phyloP scores from a whole-genome alignment of 2,888 invertebrate species.

The Anthrax anthrax region DNA sequence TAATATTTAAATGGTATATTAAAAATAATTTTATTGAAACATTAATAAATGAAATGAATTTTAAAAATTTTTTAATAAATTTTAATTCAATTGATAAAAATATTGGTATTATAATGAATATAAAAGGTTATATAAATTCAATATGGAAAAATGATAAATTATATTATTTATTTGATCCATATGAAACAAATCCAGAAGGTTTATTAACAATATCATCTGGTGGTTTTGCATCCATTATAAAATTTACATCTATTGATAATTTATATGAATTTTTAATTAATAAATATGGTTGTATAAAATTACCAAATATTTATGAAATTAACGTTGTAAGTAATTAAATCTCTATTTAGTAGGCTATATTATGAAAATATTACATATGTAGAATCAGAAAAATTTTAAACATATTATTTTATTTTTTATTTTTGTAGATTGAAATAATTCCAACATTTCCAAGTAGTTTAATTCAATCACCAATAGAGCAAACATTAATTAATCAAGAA shows the following conservation, averaged over 20 bases:
- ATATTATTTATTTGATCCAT: constrained; percentile 36
- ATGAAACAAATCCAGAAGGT: constrained; percentile 34
- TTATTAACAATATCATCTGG: constrained; percentile 17
- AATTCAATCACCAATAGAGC: not conserved
- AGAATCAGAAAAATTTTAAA: too few relatives aligned
- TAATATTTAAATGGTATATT: constrained; percentile 11
- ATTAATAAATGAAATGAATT: constrained; percentile 2
- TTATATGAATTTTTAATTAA: constrained; percentile 22
- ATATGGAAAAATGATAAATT: constrained; percentile 31
- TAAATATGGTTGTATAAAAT: constrained; percentile 19
- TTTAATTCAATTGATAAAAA: constrained; percentile 9
- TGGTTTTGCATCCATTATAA: constrained; percentile 31
- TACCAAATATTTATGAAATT: constrained; percentile 10
- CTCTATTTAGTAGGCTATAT: not conserved
- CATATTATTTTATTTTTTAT: not conserved
- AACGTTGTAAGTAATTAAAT: constrained; percentile 13
- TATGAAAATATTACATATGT: too few relatives aligned
- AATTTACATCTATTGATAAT: constrained; percentile 22
- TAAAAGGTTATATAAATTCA: constrained; percentile 27
- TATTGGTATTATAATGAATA: constrained; percentile 26
- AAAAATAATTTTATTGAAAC: constrained; percentile 3
- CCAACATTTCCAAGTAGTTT: not conserved
- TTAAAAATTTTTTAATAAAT: constrained; percentile 9
- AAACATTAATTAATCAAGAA: not conserved
- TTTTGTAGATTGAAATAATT: constrained; percentile 7